A percentile compares a stretch with the other conserved stretches of the same genome.
Conservation (phyloP, 23 tunicate genomes). For the Diplosoma virens region DNA sequence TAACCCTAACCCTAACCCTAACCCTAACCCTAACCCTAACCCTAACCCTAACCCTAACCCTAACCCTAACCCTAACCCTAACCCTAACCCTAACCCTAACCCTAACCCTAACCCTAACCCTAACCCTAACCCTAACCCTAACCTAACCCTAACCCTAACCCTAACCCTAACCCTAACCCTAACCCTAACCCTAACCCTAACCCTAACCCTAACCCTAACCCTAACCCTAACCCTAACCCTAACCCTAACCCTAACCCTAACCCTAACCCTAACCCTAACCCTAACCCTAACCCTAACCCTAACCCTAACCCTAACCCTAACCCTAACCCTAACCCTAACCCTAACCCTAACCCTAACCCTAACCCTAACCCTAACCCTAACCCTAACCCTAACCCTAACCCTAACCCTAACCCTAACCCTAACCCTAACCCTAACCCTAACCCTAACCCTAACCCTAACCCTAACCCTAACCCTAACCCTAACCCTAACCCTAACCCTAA, state of each 20-base stretch:
- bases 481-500: constrained; percentile 70
- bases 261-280: constrained; percentile 64
- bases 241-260: constrained; percentile 47
- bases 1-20: constrained; percentile 57
- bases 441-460: constrained; percentile 72
- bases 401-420: constrained; percentile 45
- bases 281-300: constrained; percentile 62
- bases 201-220: constrained; percentile 57
- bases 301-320: constrained; percentile 69
- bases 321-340: constrained; percentile 84
- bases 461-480: constrained; percentile 70
- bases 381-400: constrained; percentile 53
- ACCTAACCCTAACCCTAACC: constrained; percentile 67
- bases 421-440: constrained; percentile 53
- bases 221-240: constrained; percentile 56
- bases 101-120: constrained; percentile 85
- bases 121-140: constrained; percentile 84
- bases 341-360: constrained; percentile 82
- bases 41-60: constrained; percentile 85
- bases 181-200: constrained; percentile 36
- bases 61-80: constrained; percentile 82
- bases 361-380: constrained; percentile 62
- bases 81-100: constrained; percentile 86
- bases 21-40: constrained; percentile 65
- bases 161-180: constrained; percentile 43